phyloP scores from a whole-genome alignment of 2,113 vertebrate species.

The Tachysurus fulvidraco region DNA sequence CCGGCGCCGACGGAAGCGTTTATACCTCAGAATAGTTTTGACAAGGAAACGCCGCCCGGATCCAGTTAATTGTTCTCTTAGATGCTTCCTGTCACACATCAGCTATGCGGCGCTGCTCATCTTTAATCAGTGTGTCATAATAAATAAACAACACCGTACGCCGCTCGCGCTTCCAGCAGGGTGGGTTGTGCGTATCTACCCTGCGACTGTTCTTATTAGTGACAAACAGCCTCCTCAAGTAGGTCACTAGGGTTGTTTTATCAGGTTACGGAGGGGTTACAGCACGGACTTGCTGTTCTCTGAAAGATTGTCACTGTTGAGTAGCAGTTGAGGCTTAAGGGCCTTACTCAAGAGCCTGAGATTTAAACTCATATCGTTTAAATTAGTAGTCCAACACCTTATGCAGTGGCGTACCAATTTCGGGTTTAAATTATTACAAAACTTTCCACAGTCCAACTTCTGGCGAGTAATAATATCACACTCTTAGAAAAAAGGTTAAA shows the following conservation, averaged over 20 bases:
- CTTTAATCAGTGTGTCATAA: slow-evolving; percentile 34
- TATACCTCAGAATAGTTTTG: slow-evolving; percentile 39
- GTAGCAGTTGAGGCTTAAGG: neutral
- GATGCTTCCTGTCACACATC: slow-evolving; percentile 29
- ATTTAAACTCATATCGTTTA: too few species aligned
- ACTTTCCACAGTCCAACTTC: neutral
- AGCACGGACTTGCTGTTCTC: neutral
- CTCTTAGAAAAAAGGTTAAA: too few species aligned
- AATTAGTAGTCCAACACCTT: too few species aligned
- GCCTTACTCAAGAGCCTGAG: neutral
- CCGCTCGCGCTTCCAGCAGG: neutral
- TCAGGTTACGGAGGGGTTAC: neutral
- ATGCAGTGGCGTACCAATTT: too few species aligned
- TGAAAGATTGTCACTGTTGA: neutral
- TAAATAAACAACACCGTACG: slow-evolving; percentile 35
- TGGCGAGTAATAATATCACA: neutral
- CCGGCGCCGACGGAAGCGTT: neutral
- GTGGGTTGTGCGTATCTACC: slow-evolving; percentile 12
- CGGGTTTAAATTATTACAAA: neutral
- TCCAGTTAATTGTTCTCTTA: slow-evolving; percentile 33
- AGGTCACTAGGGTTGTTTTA: slow-evolving; percentile 31
- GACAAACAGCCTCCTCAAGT: slow-evolving; percentile 26
- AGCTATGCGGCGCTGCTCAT: slow-evolving; percentile 27
- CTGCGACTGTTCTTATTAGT: slow-evolving; percentile 24
- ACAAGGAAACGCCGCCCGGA: slow-evolving; percentile 25